Conservation (phyloP, 2,797 vertebrate species). For the Micromesistius poutassou region DNA sequence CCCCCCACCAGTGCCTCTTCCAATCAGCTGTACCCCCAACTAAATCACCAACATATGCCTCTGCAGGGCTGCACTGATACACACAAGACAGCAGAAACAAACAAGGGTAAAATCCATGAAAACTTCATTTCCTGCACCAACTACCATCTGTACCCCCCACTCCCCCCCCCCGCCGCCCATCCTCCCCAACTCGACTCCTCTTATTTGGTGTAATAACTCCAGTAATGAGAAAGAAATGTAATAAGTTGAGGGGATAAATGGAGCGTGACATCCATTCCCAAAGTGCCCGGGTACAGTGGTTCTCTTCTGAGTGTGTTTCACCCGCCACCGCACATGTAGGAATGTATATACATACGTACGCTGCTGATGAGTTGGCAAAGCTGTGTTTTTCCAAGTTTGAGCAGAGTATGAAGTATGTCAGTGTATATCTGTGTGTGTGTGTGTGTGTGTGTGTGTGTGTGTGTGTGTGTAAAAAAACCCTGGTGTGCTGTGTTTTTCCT, state of each 20-base stretch:
- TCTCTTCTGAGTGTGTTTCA: constrained; percentile 24
- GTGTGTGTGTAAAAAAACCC: no score
- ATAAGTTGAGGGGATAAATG: constrained; percentile 31
- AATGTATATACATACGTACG: constrained; percentile 19
- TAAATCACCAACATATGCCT: constrained; percentile 18
- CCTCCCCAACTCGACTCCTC: constrained; percentile 24
- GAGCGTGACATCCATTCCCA: constrained; percentile 34
- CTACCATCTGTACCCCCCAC: no score
- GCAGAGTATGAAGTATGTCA: constrained; percentile 1
- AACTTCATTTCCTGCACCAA: constrained; percentile 53
- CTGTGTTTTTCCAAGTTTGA: constrained; percentile 4
- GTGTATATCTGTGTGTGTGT: no score
- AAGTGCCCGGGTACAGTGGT: not conserved
- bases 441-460: no score
- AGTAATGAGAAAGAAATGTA: constrained; percentile 51
- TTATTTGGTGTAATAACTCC: constrained; percentile 42
- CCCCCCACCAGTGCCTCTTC: no score
- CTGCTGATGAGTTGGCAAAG: constrained; percentile 6
- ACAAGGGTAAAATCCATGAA: constrained; percentile 37
- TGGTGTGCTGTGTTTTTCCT: not conserved
- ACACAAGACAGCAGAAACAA: constrained; percentile 18
- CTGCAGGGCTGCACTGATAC: constrained; percentile 4
- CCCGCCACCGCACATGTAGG: constrained; percentile 8
- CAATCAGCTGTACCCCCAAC: no score
- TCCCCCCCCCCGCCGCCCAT: no score